Evolutionary conservation across 2,113 vertebrate genomes (phyloP).

Genomic region (Caloenas nicobarica): DNA sequence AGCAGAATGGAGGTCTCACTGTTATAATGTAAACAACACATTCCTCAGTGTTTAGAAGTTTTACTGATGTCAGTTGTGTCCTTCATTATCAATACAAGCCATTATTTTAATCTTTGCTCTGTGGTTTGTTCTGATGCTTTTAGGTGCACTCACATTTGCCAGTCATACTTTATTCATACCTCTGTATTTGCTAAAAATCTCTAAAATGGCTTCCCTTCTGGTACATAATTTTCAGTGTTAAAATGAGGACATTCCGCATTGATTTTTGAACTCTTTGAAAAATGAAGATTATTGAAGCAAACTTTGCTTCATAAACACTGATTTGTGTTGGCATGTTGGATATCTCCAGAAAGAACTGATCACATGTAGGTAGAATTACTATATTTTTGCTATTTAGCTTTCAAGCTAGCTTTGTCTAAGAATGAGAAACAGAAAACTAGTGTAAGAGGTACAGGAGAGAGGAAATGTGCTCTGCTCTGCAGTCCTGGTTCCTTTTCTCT

Average conservation of each 20-base stretch:
- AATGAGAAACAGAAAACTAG: background rate
- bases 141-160: background rate
- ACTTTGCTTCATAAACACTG: background rate
- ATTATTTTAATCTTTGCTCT: background rate
- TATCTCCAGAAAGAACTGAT: background rate
- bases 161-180: background rate
- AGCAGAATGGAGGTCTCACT: background rate
- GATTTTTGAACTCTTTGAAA: background rate
- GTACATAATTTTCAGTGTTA: background rate
- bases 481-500: background rate
- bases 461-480: background rate
- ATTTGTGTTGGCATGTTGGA: background rate
- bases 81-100: background rate
- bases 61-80: background rate
- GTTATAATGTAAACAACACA: background rate
- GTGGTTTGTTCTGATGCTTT: background rate
- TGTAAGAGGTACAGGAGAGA: background rate
- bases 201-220: background rate
- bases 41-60: background rate
- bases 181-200: background rate
- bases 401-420: background rate
- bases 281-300: background rate
- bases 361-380: background rate
- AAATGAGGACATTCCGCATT: background rate
- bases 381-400: background rate